Percentiles rank a stretch among this genome's conserved stretches.
Conservation (phyloP, 1,140 invertebrate species). For the Ceratoteleas bidentatus region DNA sequence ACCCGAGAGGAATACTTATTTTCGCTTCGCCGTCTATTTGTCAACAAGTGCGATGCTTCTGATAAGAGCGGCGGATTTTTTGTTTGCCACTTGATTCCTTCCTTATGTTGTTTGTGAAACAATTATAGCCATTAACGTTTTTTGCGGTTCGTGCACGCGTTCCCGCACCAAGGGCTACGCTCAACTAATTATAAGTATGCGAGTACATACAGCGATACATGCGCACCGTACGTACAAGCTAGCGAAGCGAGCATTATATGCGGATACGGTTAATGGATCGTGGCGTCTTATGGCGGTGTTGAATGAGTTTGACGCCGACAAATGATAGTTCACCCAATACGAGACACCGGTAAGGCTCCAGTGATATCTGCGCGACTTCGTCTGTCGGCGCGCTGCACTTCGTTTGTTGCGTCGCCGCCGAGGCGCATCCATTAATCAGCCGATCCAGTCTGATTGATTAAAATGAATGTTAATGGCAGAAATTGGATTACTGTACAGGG, state of each 20-base stretch:
- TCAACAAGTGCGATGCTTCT: slow-evolving; percentile 35
- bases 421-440: slow-evolving; percentile 25
- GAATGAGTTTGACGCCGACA: slow-evolving; percentile 80
- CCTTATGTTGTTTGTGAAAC: slow-evolving; percentile 60
- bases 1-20: slow-evolving; percentile 16
- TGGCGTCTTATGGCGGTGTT: slow-evolving; percentile 73
- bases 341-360: slow-evolving; percentile 67
- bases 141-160: slow-evolving; percentile 63
- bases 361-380: slow-evolving; percentile 71
- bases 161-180: slow-evolving; percentile 58
- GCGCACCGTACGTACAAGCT: slow-evolving; percentile 53
- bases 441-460: slow-evolving; percentile 32
- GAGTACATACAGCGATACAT: slow-evolving; percentile 52
- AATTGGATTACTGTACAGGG: slow-evolving; percentile 19
- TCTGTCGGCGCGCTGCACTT: slow-evolving; percentile 1
- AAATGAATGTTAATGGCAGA: slow-evolving; percentile 13
- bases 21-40: slow-evolving; percentile 25
- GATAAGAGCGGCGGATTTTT: slow-evolving; percentile 56
- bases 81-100: slow-evolving; percentile 31
- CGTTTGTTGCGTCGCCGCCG: slow-evolving; percentile 6
- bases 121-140: slow-evolving; percentile 66
- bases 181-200: slow-evolving; percentile 67
- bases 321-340: slow-evolving; percentile 77
- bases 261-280: slow-evolving; percentile 68
- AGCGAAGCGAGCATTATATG: slow-evolving; percentile 64